These are phyloP conservation scores for Dynastes tityus DNA, from an alignment of 2,888 invertebrate species.

Conservation along the genomic window DNA sequence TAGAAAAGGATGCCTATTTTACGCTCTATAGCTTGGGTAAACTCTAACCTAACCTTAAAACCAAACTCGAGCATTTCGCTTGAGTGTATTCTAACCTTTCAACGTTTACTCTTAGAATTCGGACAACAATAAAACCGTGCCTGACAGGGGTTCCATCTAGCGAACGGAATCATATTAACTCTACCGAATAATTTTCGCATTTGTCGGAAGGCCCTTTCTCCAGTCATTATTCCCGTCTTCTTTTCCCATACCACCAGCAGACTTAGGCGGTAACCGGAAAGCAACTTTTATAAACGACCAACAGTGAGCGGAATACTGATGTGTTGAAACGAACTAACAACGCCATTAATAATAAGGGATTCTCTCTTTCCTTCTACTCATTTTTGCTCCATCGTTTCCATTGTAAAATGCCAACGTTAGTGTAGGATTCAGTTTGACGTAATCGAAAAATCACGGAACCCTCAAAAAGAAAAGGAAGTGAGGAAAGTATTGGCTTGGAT, in stretches of 20 bases:
- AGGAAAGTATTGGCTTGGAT: no score
- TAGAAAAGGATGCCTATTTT: background rate
- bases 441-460: no score
- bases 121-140: slow-evolving; percentile 3
- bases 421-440: no score
- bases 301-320: slow-evolving; percentile 22
- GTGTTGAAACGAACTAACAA: slow-evolving; percentile 18
- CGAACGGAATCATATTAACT: background rate
- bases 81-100: no score
- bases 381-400: no score
- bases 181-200: slow-evolving; percentile 11
- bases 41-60: no score
- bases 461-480: no score
- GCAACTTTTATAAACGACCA: slow-evolving; percentile 24
- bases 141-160: slow-evolving; percentile 5
- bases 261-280: slow-evolving; percentile 3
- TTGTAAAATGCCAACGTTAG: no score
- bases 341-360: slow-evolving; percentile 33
- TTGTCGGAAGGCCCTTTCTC: slow-evolving; percentile 4
- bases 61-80: no score
- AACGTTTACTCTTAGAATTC: no score
- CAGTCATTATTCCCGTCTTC: background rate
- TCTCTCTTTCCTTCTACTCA: background rate
- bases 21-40: background rate
- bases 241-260: background rate